Evolutionary conservation across 2,113 vertebrate species (phyloP).

Genomic region (Struthidea cinerea): DNA sequence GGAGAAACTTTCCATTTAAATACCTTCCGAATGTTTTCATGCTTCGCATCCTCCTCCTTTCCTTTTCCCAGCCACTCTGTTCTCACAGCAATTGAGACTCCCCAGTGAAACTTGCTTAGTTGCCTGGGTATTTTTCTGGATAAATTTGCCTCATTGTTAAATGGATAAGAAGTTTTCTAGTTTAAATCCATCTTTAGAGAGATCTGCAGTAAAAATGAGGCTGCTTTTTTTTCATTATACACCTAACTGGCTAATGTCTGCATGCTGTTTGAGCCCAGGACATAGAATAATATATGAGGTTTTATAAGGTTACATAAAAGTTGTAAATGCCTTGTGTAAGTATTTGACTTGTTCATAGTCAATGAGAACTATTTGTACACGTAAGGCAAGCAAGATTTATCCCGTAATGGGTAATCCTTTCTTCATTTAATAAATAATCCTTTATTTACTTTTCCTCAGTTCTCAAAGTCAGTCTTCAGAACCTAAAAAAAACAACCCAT

Average conservation of each 20-base stretch:
- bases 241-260: neutral
- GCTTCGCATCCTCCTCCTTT: neutral
- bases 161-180: neutral
- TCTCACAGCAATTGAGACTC: neutral
- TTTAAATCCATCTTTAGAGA: neutral
- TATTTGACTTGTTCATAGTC: constrained; percentile 47
- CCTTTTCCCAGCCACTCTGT: neutral
- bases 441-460: constrained; percentile 49
- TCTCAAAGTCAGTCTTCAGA: constrained; percentile 49
- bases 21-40: neutral
- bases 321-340: constrained; percentile 40
- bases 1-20: constrained; percentile 15
- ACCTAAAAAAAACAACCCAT: constrained; percentile 38
- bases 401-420: constrained; percentile 55
- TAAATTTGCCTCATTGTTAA: neutral
- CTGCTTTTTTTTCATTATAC: neutral
- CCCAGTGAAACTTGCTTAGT: neutral
- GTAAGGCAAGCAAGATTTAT: constrained; percentile 41
- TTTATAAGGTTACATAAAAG: constrained; percentile 18
- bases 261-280: neutral
- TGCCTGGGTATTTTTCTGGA: neutral
- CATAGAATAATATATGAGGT: neutral
- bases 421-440: constrained; percentile 66
- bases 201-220: neutral
- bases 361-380: constrained; percentile 41